Base-by-base conservation (phyloP, 2,888 invertebrate genomes). In the Hybos culiciformis region DNA sequence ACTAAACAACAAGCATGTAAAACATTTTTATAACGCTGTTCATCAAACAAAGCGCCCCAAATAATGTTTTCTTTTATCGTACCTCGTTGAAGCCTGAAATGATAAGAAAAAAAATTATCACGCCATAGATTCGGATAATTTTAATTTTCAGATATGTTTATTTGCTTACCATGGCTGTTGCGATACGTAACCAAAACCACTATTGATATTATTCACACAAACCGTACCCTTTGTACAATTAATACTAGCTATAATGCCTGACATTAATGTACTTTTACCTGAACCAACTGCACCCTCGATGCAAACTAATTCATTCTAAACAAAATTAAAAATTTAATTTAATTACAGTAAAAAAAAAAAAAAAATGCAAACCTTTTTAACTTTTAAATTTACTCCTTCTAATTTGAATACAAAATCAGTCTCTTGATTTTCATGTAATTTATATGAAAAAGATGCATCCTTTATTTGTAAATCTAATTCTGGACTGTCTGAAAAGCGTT, bases 81-180 rank as follows among this genome's bases (percentile, higher is more conserved):
- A 29, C 86, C 91, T 40, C 88, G 77, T 55, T 93, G 85, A 38
- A 98, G 70, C n/a, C n/a, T n/a, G n/a, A n/a, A n/a, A n/a, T n/a
- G n/a, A n/a, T n/a, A n/a, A n/a, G n/a, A n/a, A n/a, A n/a, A n/a
- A n/a, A n/a, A n/a, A n/a, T n/a, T n/a, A n/a, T n/a, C n/a, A n/a
- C n/a, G n/a, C n/a, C n/a, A n/a, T n/a, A n/a, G n/a, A n/a, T n/a
- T n/a, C n/a, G n/a, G n/a, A n/a, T n/a, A n/a, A n/a, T n/a, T n/a
- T n/a, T n/a, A n/a, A n/a, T n/a, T n/a, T n/a, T n/a, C n/a, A n/a
- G n/a, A n/a, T n/a, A n/a, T n/a, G n/a, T n/a, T n/a, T n/a, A n/a
- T n/a, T n/a, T n/a, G n/a, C n/a, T n/a, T n/a, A 21, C 96, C 96
- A 98, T 1, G 92, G 77, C 50, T 81, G 82, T 69, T 97, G 96